A percentile compares a stretch with the other conserved stretches of the same genome.
phyloP scores from a whole-genome alignment of 2,888 invertebrate genomes.

The Bembecia ichneumoniformis region DNA sequence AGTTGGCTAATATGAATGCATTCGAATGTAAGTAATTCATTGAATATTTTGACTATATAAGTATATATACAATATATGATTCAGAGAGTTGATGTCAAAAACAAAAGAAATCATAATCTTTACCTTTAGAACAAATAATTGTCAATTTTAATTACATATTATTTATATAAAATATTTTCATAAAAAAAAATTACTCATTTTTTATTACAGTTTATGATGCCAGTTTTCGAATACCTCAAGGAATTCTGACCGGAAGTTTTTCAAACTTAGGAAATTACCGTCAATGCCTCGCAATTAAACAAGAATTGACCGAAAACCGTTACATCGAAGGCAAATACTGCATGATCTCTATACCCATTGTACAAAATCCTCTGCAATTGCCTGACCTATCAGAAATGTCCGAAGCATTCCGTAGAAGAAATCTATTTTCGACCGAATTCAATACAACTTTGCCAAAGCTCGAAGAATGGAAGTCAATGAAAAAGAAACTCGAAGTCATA shows the following conservation, averaged over 20 bases:
- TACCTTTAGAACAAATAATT: neutral
- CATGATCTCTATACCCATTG: conserved; percentile 1
- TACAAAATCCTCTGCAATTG: neutral
- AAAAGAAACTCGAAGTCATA: neutral
- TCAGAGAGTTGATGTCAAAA: neutral
- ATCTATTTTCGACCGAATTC: neutral
- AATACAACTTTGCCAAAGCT: neutral
- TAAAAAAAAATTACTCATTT: neutral
- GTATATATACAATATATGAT: too few relatives aligned
- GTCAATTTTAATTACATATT: neutral
- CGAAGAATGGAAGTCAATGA: neutral
- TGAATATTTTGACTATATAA: neutral
- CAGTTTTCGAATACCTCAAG: conserved; percentile 9
- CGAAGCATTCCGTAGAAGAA: neutral
- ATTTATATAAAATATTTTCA: neutral
- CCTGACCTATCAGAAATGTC: neutral
- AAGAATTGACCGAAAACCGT: conserved; percentile 4
- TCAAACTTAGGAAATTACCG: conserved; percentile 8
- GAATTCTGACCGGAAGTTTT: conserved; percentile 4
- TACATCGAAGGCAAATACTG: conserved; percentile 9
- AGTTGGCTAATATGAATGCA: conserved; percentile 5
- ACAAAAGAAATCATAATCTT: neutral
- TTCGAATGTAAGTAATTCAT: conserved; percentile 7
- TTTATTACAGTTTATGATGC: conserved; percentile 9
- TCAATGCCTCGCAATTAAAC: conserved; percentile 8